These are phyloP conservation scores for Macrosiphum euphorbiae DNA, from an alignment of 2,888 invertebrate genomes.

Conservation along the genomic window DNA sequence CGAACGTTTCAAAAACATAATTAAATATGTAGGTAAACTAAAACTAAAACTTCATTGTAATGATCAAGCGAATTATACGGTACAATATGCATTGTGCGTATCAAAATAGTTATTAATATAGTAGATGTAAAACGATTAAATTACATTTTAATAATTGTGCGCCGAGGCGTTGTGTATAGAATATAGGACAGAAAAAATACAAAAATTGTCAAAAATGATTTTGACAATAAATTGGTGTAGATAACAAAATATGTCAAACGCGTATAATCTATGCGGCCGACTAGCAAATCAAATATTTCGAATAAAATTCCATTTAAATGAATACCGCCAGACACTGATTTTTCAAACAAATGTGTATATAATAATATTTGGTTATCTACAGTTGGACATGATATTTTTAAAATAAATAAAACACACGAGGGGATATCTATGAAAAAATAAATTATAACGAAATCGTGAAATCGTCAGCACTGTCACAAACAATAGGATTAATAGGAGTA, in stretches of 20 bases:
- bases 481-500: conserved; percentile 21
- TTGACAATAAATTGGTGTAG: not conserved
- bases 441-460: not conserved
- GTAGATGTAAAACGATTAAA: not conserved
- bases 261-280: not conserved
- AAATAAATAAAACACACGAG: not conserved
- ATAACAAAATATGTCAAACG: not conserved
- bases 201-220: not conserved
- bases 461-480: conserved; percentile 28
- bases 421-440: not conserved
- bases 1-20: not conserved
- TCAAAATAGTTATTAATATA: not conserved
- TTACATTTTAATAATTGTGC: not conserved
- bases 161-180: not conserved
- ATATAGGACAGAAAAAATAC: not conserved
- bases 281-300: not conserved
- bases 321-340: not conserved
- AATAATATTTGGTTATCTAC: not conserved
- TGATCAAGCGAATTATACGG: not conserved
- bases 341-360: not conserved
- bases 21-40: not conserved
- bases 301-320: no score
- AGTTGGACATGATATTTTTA: not conserved
- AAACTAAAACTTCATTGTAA: not conserved
- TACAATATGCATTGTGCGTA: not conserved